phyloP scores from a whole-genome alignment of 2,888 invertebrate genomes.

The Nezara viridula region DNA sequence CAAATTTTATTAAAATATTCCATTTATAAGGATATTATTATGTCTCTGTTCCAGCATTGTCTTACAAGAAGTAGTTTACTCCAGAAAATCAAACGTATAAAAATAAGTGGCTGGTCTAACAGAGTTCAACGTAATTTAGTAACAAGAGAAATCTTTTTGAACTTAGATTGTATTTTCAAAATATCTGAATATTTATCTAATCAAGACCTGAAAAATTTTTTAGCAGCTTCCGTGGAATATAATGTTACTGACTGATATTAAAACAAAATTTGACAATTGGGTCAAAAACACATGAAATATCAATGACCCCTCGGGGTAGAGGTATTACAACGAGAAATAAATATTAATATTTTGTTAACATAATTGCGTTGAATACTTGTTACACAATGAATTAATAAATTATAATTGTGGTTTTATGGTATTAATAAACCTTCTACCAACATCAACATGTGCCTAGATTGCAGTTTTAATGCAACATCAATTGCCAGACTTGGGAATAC shows the following conservation, averaged over 20 bases:
- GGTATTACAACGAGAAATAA: too few species aligned
- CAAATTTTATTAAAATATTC: not conserved
- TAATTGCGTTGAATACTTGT: too few species aligned
- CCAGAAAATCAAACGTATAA: not conserved
- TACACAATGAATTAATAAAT: too few species aligned
- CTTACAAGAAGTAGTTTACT: not conserved
- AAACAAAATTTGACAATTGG: too few species aligned
- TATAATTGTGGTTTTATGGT: too few species aligned
- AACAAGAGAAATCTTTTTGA: not conserved
- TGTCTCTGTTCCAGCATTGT: not conserved
- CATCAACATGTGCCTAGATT: too few species aligned
- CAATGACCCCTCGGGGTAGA: too few species aligned
- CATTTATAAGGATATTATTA: slow-evolving; percentile 4
- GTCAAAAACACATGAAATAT: too few species aligned
- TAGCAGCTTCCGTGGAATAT: not conserved
- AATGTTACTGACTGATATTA: not conserved
- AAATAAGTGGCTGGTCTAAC: not conserved
- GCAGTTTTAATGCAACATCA: too few species aligned
- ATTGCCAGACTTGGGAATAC: too few species aligned
- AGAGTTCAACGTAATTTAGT: not conserved
- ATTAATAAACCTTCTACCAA: too few species aligned
- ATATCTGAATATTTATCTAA: slow-evolving; percentile 8
- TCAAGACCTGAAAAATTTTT: not conserved
- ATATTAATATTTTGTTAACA: too few species aligned
- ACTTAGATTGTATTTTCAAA: not conserved